Conservation (phyloP, 1,140 invertebrate genomes). For the Drosophila funebris region DNA sequence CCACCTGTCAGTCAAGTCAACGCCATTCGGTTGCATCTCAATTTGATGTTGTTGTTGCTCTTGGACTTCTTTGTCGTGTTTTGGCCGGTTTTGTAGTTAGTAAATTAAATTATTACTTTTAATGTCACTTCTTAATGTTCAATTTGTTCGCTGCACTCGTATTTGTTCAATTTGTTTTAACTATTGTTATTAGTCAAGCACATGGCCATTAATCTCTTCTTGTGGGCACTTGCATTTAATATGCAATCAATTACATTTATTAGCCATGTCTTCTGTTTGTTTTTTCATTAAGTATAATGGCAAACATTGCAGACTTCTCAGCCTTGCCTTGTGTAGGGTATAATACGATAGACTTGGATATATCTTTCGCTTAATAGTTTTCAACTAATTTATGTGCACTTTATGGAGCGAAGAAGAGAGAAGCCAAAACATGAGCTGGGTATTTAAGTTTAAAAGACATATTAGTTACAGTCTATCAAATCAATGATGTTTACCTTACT, state of each 20-base stretch:
- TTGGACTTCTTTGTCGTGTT: constrained; percentile 2
- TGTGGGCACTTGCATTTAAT: constrained; percentile 24
- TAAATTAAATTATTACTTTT: constrained; percentile 62
- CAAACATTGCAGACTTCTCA: too few species aligned
- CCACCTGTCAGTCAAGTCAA: constrained; percentile 31
- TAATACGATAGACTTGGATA: too few species aligned
- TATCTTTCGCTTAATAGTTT: too few species aligned
- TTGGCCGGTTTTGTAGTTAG: constrained; percentile 31
- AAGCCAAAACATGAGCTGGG: too few species aligned
- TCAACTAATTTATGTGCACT: too few species aligned
- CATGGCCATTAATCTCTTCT: constrained; percentile 26
- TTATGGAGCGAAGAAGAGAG: too few species aligned
- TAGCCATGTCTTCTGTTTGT: constrained; percentile 19
- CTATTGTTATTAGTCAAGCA: constrained; percentile 48
- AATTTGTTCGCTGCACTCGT: constrained; percentile 1
- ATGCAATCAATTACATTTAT: constrained; percentile 31
- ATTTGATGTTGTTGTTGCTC: constrained; percentile 15
- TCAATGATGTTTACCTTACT: too few species aligned
- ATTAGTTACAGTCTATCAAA: too few species aligned
- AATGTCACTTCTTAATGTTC: constrained; percentile 31
- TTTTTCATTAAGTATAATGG: too few species aligned
- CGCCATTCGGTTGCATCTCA: constrained; percentile 35
- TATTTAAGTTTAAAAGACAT: too few species aligned
- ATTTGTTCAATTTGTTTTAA: constrained; percentile 56
- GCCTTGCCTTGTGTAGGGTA: too few species aligned